Percentiles rank a stretch among this genome's conserved stretches.
Evolutionary conservation across 2,888 invertebrate genomes (phyloP).

Genomic region (Chrysolina haemoptera): DNA sequence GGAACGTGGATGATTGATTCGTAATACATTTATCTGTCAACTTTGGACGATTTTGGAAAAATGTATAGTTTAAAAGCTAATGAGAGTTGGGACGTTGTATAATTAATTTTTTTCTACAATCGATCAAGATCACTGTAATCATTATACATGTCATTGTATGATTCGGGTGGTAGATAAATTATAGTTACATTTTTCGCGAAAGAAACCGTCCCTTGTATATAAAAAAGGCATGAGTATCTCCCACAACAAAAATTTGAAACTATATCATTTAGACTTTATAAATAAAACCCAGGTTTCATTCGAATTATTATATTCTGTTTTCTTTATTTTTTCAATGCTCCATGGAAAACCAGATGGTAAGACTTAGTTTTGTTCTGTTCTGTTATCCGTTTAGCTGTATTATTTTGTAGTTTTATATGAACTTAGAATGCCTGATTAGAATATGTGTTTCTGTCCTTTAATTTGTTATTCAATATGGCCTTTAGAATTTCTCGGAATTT

Average conservation of each 20-base stretch:
- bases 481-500: conserved; percentile 5
- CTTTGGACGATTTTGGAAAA: too few species aligned
- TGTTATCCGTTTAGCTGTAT: conserved; percentile 43
- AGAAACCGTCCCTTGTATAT: neutral
- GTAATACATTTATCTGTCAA: too few species aligned
- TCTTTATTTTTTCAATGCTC: conserved; percentile 65
- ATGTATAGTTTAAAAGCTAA: too few species aligned
- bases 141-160: too few species aligned
- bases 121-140: too few species aligned
- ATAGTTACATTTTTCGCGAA: too few species aligned
- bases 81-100: too few species aligned
- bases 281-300: conserved; percentile 22
- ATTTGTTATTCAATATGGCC: conserved; percentile 20
- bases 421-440: conserved; percentile 58
- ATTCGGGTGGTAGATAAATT: too few species aligned
- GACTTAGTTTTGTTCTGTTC: conserved; percentile 65
- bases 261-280: neutral
- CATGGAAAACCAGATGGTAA: conserved; percentile 71
- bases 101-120: too few species aligned
- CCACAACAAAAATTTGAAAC: neutral
- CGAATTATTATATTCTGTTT: conserved; percentile 59
- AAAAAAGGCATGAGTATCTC: conserved; percentile 5
- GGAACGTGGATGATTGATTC: too few species aligned
- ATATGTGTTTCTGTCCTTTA: conserved; percentile 28
- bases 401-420: conserved; percentile 38